Conservation (phyloP, 2,797 vertebrate genomes). For the Mormyrops attenuatus region DNA sequence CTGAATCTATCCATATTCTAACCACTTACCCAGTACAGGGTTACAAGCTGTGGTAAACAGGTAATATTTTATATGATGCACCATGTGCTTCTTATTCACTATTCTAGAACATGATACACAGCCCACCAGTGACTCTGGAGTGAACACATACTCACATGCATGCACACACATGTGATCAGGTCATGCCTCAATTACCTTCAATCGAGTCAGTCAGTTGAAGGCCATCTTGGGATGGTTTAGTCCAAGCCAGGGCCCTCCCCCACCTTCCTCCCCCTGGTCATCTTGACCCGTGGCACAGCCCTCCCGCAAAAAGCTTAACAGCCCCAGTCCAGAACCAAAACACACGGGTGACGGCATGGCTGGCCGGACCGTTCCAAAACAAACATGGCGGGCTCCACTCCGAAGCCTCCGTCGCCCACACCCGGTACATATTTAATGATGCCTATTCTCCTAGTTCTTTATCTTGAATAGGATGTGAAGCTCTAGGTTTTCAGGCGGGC, state of each 20-base stretch:
- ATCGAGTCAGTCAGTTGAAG: slow-evolving; percentile 18
- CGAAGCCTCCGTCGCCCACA: background rate
- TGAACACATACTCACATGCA: background rate
- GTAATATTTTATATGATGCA: background rate
- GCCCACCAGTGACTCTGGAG: background rate
- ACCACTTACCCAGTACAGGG: background rate
- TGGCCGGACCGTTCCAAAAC: slow-evolving; percentile 10
- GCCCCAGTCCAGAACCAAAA: background rate
- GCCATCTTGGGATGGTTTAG: background rate
- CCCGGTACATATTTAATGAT: slow-evolving; percentile 18
- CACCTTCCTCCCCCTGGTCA: background rate
- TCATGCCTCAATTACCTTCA: slow-evolving; percentile 12
- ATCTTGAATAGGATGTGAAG: slow-evolving; percentile 7
- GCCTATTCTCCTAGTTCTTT: slow-evolving; percentile 12
- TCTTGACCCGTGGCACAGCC: background rate
- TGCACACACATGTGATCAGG: background rate
- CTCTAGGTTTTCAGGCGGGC: background rate
- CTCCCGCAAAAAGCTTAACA: background rate
- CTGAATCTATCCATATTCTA: background rate
- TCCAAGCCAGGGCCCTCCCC: background rate
- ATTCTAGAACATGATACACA: background rate
- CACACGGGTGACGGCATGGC: background rate
- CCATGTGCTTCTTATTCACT: background rate
- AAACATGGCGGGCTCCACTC: background rate
- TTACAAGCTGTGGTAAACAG: background rate